These are phyloP conservation scores for Epinephelus coioides DNA, from an alignment of 2,797 vertebrate genomes.

Conservation along the genomic window DNA sequence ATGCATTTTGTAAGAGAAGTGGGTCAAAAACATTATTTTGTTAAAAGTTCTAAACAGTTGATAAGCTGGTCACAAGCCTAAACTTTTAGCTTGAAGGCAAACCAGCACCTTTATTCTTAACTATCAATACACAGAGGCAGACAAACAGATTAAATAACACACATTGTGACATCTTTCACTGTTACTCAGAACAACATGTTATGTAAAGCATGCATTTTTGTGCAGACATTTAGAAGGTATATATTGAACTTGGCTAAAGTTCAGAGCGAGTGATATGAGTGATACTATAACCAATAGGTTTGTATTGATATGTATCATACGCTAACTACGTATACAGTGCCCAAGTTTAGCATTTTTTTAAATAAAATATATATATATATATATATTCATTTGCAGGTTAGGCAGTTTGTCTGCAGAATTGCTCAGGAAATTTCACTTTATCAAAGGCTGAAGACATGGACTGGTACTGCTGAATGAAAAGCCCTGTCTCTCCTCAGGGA, in stretches of 20 bases:
- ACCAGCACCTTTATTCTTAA: background rate
- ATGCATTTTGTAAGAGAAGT: background rate
- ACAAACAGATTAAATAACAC: constrained; percentile 2
- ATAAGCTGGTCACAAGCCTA: constrained; percentile 34
- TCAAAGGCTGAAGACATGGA: background rate
- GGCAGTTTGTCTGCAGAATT: background rate
- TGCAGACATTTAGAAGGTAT: background rate
- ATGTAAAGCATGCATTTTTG: background rate
- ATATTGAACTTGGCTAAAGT: background rate
- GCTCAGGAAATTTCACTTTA: background rate
- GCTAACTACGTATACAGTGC: too few species aligned
- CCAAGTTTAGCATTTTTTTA: background rate
- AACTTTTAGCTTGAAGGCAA: constrained; percentile 1
- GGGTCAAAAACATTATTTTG: background rate
- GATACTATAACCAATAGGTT: background rate
- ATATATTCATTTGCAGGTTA: background rate
- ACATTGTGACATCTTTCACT: constrained; percentile 8
- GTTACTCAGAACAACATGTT: background rate
- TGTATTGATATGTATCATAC: background rate
- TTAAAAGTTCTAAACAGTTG: background rate
- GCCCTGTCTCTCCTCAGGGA: background rate
- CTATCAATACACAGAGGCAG: constrained; percentile 5
- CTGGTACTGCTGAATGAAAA: background rate
- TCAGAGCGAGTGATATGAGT: background rate
- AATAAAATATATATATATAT: background rate